A percentile compares a stretch with the other conserved stretches of the same genome.
Evolutionary conservation across 2,888 invertebrate genomes (phyloP).

Genomic region (Sinhomidia bicolor): DNA sequence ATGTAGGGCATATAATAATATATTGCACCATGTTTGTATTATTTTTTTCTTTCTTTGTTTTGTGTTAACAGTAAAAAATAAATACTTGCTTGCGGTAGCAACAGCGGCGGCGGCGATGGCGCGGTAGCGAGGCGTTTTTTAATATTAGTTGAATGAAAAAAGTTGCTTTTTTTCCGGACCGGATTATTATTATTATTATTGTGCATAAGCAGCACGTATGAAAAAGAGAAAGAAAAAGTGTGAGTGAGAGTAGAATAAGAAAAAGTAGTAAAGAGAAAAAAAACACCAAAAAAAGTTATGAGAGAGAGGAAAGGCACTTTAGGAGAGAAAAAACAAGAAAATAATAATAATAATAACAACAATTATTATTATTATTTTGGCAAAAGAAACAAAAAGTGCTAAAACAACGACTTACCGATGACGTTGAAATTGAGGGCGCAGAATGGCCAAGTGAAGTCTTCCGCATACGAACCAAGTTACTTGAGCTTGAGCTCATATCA

Average conservation of each 20-base stretch:
- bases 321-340: not conserved
- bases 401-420: constrained; percentile 80
- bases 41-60: constrained; percentile 3
- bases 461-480: constrained; percentile 93
- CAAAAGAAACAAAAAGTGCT: not conserved
- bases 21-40: not conserved
- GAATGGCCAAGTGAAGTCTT: constrained; percentile 95
- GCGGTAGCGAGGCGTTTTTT: no score
- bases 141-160: not conserved
- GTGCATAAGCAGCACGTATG: not conserved
- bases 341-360: no score
- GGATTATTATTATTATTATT: not conserved
- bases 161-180: not conserved
- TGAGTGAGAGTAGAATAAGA: not conserved
- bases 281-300: no score
- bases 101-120: not conserved
- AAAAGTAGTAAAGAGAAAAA: constrained; percentile 12
- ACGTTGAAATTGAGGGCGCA: constrained; percentile 93
- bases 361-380: not conserved
- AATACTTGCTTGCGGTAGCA: not conserved
- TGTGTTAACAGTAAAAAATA: not conserved
- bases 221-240: not conserved
- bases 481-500: constrained; percentile 74
- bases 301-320: not conserved
- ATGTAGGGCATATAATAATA: constrained; percentile 5